Base-by-base conservation (phyloP, 2,888 invertebrate genomes). In the Nephrotoma appendiculata region DNA sequence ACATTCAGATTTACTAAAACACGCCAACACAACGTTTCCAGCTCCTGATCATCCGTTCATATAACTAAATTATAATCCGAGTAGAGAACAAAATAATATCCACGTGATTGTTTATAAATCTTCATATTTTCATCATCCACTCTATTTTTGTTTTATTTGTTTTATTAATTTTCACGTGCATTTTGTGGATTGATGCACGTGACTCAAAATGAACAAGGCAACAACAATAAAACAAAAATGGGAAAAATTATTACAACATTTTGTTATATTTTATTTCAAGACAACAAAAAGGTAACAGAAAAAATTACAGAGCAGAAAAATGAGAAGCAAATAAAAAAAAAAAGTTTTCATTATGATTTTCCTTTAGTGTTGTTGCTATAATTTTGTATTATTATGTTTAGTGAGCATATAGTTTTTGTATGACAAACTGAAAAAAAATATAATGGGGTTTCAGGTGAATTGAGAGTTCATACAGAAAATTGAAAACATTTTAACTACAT, bases 131-230 rank as follows among this genome's bases (percentile, higher is more conserved):
- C 9, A 52, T 52, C 15, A 15, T 15, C n/a, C 5, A 15, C 52
- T 52, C 12, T 48, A 31, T 48, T 9, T 52, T 71, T 71, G 71
- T 31, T 9, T 31, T 71, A 9, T 31, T 31, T 71, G 31, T 6
- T 71, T 31, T 71, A 31, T 71, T 31, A 19, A 9, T 71, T 7
- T 83, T 87, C 88, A 88, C 88, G 88, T 88, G 88, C 87, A 86
- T 44, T 86, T 86, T 15, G n/a, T 87, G 86, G 86, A 86, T 88
- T 86, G 87, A 86, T 87, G 87, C 88, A 88, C 88, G 88, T 88
- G 88, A 88, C 87, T 86, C 6, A 5, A 83, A 71, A 71, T 71
- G 71, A 71, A 71, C 71, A 71, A 71, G 31, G 6, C 52, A 57
- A 57, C 52, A 57, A 83, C 52, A 52, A 52, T 12, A 57, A 19